Evolutionary conservation across 2,113 vertebrate genomes (phyloP).

Genomic region (Neopipo cinnamomea): DNA sequence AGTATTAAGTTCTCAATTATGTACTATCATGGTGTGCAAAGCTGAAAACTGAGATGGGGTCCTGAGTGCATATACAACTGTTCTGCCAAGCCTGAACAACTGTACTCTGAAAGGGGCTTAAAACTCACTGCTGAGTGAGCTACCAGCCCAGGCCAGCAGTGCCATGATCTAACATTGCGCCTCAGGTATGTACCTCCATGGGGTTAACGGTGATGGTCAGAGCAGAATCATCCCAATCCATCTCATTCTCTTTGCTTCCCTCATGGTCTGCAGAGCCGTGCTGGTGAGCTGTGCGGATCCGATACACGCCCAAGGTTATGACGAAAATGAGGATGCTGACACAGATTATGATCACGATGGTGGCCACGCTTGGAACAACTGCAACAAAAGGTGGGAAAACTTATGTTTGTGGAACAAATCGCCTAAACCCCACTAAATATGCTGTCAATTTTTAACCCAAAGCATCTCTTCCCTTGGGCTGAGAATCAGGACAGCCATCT

Average conservation of each 20-base stretch:
- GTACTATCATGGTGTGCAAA: neutral
- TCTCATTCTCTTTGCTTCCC: constrained; percentile 78
- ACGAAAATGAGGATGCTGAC: constrained; percentile 86
- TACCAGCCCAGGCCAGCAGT: neutral
- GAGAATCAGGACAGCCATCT: neutral
- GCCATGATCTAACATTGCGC: neutral
- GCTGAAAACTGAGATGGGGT: neutral
- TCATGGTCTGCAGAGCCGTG: constrained; percentile 75
- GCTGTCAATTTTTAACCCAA: neutral
- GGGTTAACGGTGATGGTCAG: constrained; percentile 95
- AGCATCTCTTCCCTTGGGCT: neutral
- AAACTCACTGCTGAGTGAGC: neutral
- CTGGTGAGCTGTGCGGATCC: constrained; percentile 81
- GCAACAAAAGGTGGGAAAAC: neutral
- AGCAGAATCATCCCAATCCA: constrained; percentile 89
- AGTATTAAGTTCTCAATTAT: neutral
- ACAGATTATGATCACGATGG: constrained; percentile 83
- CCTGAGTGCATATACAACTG: neutral
- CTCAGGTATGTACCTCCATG: constrained; percentile 84
- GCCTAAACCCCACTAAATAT: neutral
- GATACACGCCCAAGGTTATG: constrained; percentile 85
- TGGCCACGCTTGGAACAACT: constrained; percentile 89
- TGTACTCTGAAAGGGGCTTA: neutral
- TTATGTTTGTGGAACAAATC: neutral
- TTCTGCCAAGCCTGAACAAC: neutral